phyloP scores from a whole-genome alignment of 2,113 vertebrate genomes.

The Oryzias melastigma region DNA sequence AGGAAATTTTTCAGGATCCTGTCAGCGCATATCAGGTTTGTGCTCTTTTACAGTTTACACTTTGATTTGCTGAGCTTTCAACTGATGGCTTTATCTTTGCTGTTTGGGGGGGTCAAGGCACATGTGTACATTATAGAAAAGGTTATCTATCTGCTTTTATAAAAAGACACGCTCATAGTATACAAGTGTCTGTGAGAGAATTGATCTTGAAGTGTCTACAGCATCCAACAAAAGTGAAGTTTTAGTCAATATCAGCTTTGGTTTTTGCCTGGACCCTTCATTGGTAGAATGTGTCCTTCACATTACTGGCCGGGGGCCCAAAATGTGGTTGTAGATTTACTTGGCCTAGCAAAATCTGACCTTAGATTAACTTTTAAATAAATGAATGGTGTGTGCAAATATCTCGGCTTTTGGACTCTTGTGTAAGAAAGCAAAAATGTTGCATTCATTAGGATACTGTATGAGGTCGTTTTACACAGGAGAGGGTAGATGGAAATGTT shows the following conservation, averaged over 20 bases:
- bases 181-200: slow-evolving; percentile 26
- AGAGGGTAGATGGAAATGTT: slow-evolving; percentile 17
- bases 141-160: slow-evolving; percentile 69
- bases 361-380: slow-evolving; percentile 74
- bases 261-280: slow-evolving; percentile 35
- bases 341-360: slow-evolving; percentile 72
- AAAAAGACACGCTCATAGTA: slow-evolving; percentile 53
- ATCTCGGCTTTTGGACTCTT: slow-evolving; percentile 77
- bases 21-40: slow-evolving; percentile 75
- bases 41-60: slow-evolving; percentile 24
- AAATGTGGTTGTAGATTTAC: slow-evolving; percentile 68
- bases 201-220: slow-evolving; percentile 22
- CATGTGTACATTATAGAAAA: slow-evolving; percentile 62
- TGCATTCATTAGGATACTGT: slow-evolving; percentile 14
- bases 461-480: slow-evolving; percentile 26
- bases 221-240: slow-evolving; percentile 3
- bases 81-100: slow-evolving; percentile 63
- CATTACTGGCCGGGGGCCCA: slow-evolving; percentile 61
- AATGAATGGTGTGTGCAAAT: slow-evolving; percentile 75
- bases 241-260: slow-evolving; percentile 4
- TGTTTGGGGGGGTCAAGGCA: slow-evolving; percentile 67
- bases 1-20: slow-evolving; percentile 47
- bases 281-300: slow-evolving; percentile 61
- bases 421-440: slow-evolving; percentile 53
- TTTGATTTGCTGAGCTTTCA: slow-evolving; percentile 32